A percentile compares a stretch with the other conserved stretches of the same genome.
Conservation (phyloP, 2,113 vertebrate species). For the Grus americana region DNA sequence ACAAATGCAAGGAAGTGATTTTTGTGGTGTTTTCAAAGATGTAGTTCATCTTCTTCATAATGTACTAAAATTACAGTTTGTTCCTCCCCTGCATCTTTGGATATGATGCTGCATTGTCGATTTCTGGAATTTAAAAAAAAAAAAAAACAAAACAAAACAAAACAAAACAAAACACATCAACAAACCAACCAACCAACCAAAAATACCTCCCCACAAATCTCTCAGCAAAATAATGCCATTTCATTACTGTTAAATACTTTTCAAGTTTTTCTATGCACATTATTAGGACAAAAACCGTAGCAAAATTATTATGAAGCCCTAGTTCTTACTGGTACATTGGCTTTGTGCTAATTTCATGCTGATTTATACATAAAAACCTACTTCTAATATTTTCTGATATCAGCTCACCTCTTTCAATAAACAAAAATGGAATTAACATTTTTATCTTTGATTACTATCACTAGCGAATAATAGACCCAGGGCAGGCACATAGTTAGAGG, state of each 20-base stretch:
- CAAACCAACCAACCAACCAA: too few species aligned
- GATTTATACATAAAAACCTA: neutral
- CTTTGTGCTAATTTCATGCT: neutral
- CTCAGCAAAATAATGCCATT: neutral
- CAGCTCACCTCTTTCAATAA: neutral
- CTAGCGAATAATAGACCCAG: neutral
- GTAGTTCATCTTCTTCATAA: neutral
- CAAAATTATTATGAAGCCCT: neutral
- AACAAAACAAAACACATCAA: too few species aligned
- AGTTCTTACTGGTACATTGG: neutral
- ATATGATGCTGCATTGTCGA: neutral
- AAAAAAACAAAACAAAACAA: neutral
- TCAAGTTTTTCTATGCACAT: neutral
- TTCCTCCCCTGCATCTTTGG: neutral
- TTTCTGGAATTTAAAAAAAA: neutral
- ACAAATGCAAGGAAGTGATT: constrained; percentile 21
- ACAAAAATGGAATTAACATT: neutral
- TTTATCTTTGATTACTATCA: neutral
- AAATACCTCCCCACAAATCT: neutral
- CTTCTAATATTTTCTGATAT: neutral
- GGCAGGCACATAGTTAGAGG: neutral
- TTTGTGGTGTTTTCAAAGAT: neutral
- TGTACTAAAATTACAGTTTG: neutral
- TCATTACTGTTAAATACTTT: neutral
- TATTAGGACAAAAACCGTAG: neutral